A percentile compares a stretch with the other conserved stretches of the same genome.
phyloP scores from a whole-genome alignment of 2,888 invertebrate genomes.

The Xestia rhomboidea region DNA sequence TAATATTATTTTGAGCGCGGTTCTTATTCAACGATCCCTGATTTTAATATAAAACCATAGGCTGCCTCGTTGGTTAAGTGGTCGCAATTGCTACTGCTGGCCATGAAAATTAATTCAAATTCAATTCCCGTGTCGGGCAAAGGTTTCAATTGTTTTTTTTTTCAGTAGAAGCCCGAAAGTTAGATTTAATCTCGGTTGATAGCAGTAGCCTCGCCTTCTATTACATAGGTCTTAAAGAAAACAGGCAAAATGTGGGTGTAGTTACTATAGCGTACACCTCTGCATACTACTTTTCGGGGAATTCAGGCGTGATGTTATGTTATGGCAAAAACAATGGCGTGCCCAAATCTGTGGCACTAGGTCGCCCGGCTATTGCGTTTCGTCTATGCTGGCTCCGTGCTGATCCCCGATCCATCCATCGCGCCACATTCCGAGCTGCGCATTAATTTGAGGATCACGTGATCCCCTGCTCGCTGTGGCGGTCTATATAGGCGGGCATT shows the following conservation, averaged over 20 bases:
- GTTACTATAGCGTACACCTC: not conserved
- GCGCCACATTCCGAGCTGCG: constrained; percentile 1
- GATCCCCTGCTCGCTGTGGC: not conserved
- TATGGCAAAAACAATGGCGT: not conserved
- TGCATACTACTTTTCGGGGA: not conserved
- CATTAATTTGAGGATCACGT: constrained; percentile 25
- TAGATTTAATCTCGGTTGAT: not conserved
- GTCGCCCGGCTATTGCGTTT: not conserved
- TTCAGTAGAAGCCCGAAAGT: not conserved
- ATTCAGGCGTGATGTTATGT: not conserved
- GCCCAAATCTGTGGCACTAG: not conserved
- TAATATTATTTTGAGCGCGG: not conserved
- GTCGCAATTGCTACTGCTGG: not conserved
- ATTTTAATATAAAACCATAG: not conserved
- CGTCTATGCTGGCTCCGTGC: not conserved
- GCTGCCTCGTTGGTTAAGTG: not conserved
- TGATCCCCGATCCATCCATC: constrained; percentile 10
- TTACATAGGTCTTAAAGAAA: not conserved
- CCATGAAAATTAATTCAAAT: not conserved
- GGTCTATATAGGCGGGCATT: constrained; percentile 3
- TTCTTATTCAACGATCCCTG: not conserved
- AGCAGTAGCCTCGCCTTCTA: not conserved
- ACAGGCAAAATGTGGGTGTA: not conserved
- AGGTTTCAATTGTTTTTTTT: not conserved
- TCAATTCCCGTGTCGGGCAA: not conserved